Evolutionary conservation across 2,113 vertebrate genomes (phyloP).

Genomic region (Pipa parva): DNA sequence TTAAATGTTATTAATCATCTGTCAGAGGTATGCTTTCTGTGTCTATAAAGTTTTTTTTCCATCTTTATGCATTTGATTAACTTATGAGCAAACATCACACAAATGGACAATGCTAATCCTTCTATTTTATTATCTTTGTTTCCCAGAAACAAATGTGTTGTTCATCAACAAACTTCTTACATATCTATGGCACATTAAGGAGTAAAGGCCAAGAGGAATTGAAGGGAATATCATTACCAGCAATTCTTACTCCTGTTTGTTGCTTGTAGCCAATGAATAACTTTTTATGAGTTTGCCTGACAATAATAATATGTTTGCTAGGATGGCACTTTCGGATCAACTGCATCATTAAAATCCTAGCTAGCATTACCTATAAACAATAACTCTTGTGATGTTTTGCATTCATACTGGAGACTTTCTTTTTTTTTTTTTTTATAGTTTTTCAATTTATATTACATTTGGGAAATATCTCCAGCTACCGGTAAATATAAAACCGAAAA

Average conservation of each 20-base stretch:
- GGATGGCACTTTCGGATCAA: constrained; percentile 27
- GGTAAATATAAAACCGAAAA: not conserved
- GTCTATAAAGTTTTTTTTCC: too few relatives aligned
- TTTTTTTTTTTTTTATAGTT: constrained; percentile 30
- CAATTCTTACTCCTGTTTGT: not conserved
- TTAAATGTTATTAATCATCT: too few relatives aligned
- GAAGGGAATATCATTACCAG: constrained; percentile 6
- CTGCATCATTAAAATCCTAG: constrained; percentile 30
- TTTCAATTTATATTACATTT: constrained; percentile 34
- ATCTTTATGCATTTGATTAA: too few relatives aligned
- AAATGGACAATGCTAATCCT: not conserved
- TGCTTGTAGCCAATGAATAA: constrained; percentile 13
- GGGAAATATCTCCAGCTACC: constrained; percentile 8
- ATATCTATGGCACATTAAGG: not conserved
- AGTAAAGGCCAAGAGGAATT: not conserved
- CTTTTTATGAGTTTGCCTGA: constrained; percentile 16
- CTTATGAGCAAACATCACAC: too few relatives aligned
- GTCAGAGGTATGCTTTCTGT: too few relatives aligned
- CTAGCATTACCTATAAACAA: constrained; percentile 31
- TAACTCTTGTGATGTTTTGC: constrained; percentile 33
- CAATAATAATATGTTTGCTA: constrained; percentile 29
- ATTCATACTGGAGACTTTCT: not conserved
- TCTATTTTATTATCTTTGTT: constrained; percentile 11
- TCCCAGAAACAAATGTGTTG: not conserved
- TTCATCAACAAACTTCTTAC: constrained; percentile 1